phyloP scores from a whole-genome alignment of 2,113 vertebrate genomes.

The Myiagra hebetior region DNA sequence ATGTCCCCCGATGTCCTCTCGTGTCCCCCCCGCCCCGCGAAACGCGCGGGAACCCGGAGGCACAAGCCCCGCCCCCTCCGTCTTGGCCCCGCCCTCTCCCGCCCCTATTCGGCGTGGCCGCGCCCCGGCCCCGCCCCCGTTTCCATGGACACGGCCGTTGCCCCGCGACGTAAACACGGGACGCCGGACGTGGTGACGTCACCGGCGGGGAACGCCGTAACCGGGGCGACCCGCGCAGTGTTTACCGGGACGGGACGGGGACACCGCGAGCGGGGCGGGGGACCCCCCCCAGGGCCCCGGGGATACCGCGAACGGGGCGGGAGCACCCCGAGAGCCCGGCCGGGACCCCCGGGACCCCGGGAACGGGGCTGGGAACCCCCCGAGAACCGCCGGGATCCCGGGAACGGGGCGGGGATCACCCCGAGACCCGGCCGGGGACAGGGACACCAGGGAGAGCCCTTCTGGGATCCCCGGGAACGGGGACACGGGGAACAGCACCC shows the following conservation, averaged over 20 bases:
- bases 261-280: background rate
- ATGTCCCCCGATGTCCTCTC: too few species aligned
- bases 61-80: background rate
- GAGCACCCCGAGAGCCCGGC: background rate
- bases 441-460: too few species aligned
- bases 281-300: background rate
- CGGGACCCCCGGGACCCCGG: background rate
- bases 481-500: background rate
- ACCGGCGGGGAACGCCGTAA: conserved; percentile 73
- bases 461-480: background rate
- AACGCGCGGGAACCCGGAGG: background rate
- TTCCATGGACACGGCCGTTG: conserved; percentile 67
- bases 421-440: background rate
- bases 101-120: too few species aligned
- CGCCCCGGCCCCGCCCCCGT: background rate
- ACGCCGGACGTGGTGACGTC: conserved; percentile 78
- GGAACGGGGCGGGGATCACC: background rate
- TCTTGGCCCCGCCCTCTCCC: fast-evolving
- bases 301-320: background rate
- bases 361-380: background rate
- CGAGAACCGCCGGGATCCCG: background rate
- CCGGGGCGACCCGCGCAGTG: conserved; percentile 76
- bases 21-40: background rate
- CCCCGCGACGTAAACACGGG: conserved; percentile 82
- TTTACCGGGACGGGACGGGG: background rate